Conservation (phyloP, 2,113 vertebrate species). For the Tamias sibiricus region DNA sequence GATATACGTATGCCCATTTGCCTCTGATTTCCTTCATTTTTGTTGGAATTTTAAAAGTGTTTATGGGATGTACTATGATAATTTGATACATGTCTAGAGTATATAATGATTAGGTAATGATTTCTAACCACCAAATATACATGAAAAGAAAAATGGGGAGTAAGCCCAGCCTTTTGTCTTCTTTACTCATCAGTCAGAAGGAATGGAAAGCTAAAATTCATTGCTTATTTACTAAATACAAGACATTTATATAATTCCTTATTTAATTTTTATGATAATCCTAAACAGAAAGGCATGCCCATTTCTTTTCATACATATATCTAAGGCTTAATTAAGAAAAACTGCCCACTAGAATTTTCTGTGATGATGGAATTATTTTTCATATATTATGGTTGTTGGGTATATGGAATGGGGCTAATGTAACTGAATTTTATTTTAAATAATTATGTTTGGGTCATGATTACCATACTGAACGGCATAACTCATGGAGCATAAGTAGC, state of each 20-base stretch:
- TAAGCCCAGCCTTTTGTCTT: neutral
- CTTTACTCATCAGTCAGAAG: neutral
- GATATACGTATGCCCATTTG: neutral
- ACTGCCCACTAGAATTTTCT: neutral
- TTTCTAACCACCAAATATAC: slow-evolving; percentile 1
- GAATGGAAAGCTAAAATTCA: neutral
- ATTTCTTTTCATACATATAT: neutral
- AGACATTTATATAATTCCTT: neutral
- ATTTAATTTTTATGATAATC: neutral
- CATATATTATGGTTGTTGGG: neutral
- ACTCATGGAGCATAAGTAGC: neutral
- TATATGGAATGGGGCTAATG: neutral
- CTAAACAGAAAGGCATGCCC: neutral
- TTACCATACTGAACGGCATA: neutral
- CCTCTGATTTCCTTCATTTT: neutral
- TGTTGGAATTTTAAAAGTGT: neutral
- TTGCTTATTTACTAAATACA: neutral
- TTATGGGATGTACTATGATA: neutral
- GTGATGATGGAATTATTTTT: neutral
- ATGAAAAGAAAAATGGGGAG: neutral
- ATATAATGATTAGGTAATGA: neutral
- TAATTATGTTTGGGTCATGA: neutral
- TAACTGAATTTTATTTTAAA: neutral
- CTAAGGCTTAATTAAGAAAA: neutral
- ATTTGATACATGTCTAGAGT: neutral